Evolutionary conservation across 2,113 vertebrate species (phyloP), one percentile per base, ranked within the genome.

Genomic region (Ophiodon elongatus): DNA sequence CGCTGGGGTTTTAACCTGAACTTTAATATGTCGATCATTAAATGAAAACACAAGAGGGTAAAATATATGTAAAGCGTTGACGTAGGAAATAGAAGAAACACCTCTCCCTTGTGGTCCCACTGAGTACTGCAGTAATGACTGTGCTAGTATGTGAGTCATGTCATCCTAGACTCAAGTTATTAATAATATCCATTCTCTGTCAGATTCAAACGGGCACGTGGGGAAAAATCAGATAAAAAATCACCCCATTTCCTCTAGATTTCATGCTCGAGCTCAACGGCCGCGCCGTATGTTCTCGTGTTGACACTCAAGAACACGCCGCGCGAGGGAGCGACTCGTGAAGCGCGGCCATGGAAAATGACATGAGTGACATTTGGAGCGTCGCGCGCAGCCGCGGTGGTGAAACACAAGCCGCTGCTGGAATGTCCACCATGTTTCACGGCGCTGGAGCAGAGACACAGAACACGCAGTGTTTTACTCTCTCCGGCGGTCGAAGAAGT

Each of bases 331-430:
- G 60, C 45, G 15, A 69, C 82, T 82, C 82, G 70, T 82, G 76
- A 64, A 25, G 50, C 31, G 66, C 35, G 31, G 77, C 47, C 54
- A 66, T 67, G 70, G 85, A 85, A 62, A 85, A 82, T 69, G 33
- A 80, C 86, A 78, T 68, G 25, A 62, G 69, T 83, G 86, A 86
- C 83, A 76, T 86, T 80, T 66, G 41, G 50, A 56, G 80, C 5
- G 72, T 59, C 27, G 65, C 50, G 54, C 82, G 43, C 81, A 47
- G 70, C 70, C 52, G 15, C 76, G 85, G 59, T 91, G 52, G 31
- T 88, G 92, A 85, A 91, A 91, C 33, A 82, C 67, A 91, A 91
- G 69, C 87, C 52, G 29, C 73, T 17, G 56, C 50, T 43, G 87
- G 81, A 76, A 91, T 72, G 69, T 43, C 14, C 70, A 65, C 79